Percentiles rank a stretch among this genome's conserved stretches.
phyloP scores from a whole-genome alignment of 2,113 vertebrate species.

The Eonycteris spelaea region DNA sequence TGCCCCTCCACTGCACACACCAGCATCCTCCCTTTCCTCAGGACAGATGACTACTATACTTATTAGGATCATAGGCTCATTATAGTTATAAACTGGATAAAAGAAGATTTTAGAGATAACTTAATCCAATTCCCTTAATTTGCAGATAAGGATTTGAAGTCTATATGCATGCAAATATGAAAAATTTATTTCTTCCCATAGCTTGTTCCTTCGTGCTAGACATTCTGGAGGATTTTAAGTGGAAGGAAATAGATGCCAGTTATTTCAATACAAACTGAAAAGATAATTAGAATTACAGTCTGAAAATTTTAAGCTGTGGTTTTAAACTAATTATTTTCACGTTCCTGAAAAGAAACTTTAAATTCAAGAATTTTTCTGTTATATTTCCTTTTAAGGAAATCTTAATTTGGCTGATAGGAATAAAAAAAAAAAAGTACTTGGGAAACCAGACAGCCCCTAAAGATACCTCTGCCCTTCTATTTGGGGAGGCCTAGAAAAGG shows the following conservation, averaged over 20 bases:
- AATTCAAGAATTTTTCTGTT: neutral
- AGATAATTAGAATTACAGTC: neutral
- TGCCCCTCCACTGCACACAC: neutral
- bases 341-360: neutral
- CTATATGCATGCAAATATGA: neutral
- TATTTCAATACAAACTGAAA: neutral
- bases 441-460: neutral
- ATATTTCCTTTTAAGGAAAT: constrained; percentile 13
- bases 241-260: neutral
- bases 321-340: neutral
- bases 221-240: neutral
- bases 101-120: neutral
- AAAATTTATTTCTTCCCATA: neutral
- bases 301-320: constrained; percentile 1
- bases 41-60: neutral
- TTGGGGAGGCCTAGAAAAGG: neutral
- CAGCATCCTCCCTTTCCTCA: neutral
- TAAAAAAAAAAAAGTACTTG: neutral
- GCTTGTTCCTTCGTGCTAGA: neutral
- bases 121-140: neutral
- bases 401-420: neutral
- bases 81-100: neutral
- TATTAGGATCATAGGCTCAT: neutral
- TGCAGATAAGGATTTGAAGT: neutral
- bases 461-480: neutral